Evolutionary conservation across 2,797 vertebrate species (phyloP).

Genomic region (Falco rusticolus): DNA sequence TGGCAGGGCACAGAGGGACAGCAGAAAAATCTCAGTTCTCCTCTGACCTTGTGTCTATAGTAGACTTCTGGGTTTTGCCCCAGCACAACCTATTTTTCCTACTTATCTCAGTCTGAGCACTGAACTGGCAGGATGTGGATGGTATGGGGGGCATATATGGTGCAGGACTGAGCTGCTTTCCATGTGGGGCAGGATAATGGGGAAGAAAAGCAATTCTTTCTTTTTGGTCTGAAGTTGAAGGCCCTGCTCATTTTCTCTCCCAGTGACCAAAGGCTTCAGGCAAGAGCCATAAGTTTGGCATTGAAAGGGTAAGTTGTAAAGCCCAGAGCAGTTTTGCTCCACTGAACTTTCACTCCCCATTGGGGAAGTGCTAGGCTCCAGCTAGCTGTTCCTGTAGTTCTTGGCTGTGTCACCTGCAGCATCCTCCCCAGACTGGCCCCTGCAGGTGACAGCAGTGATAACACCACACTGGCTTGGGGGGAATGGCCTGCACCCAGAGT

Average conservation of each 20-base stretch:
- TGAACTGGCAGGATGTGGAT: background rate
- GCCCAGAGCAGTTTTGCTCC: background rate
- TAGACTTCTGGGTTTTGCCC: background rate
- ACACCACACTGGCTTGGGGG: background rate
- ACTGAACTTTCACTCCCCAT: background rate
- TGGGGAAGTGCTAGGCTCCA: background rate
- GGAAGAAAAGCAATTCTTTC: background rate
- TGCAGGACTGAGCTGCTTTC: background rate
- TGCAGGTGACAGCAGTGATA: background rate
- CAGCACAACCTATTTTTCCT: background rate
- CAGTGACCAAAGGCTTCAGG: background rate
- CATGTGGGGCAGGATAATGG: background rate
- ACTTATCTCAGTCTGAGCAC: background rate
- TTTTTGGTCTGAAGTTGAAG: background rate
- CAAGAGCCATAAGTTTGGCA: background rate
- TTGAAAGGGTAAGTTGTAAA: background rate
- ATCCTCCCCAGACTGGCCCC: accelerated
- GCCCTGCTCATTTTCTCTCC: background rate
- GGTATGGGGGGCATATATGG: background rate
- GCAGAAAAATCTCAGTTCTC: background rate
- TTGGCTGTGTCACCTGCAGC: background rate
- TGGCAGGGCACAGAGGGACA: background rate
- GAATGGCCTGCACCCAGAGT: background rate
- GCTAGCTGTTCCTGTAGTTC: background rate
- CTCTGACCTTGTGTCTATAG: background rate